These are phyloP conservation scores for Percina caprodes DNA, from an alignment of 2,113 vertebrate species.

Conservation along the genomic window DNA sequence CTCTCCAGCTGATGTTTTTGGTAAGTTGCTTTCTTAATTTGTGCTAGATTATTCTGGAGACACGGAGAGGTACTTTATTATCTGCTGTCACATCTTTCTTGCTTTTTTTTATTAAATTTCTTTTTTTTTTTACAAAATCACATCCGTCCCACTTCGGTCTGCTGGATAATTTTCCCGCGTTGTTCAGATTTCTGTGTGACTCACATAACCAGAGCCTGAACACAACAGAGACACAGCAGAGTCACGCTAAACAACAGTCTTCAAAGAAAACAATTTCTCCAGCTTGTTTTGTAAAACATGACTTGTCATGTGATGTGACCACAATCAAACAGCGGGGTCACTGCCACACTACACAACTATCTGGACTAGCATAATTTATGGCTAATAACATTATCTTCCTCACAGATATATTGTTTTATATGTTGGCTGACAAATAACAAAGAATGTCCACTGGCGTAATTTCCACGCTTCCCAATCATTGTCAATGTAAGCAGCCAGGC, in stretches of 20 bases:
- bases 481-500: too few relatives aligned
- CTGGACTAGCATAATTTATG: neutral
- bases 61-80: neutral
- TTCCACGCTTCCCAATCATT: too few relatives aligned
- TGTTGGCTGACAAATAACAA: neutral
- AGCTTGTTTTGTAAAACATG: neutral
- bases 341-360: neutral
- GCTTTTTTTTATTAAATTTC: too few relatives aligned
- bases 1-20: slow-evolving; percentile 70
- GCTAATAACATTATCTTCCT: neutral
- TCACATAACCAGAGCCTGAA: neutral
- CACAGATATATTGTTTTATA: neutral
- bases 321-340: neutral
- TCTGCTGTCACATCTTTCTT: neutral
- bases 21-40: slow-evolving; percentile 47
- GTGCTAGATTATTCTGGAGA: neutral
- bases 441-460: too few relatives aligned
- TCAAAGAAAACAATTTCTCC: neutral
- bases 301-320: neutral
- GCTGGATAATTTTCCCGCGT: slow-evolving; percentile 23
- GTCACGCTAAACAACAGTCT: neutral
- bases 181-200: slow-evolving; percentile 29
- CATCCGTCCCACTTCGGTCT: neutral
- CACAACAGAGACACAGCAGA: slow-evolving; percentile 29
- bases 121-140: too few relatives aligned